phyloP scores from a whole-genome alignment of 2,888 invertebrate species.

The Phyllotreta cruciferae region DNA sequence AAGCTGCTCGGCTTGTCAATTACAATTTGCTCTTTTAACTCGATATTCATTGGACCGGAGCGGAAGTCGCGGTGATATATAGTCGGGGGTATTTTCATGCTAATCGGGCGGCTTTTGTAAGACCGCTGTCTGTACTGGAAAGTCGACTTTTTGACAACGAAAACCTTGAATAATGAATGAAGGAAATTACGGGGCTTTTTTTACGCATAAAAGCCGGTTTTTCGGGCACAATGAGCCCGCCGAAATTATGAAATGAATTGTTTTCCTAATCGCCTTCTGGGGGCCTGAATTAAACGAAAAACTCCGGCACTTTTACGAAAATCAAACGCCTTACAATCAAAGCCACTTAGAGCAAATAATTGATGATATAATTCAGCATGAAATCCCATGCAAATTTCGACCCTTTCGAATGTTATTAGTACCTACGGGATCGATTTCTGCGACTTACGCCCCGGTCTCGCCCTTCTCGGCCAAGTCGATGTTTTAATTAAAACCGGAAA shows the following conservation, averaged over 20 bases:
- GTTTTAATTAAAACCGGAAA: constrained; percentile 9
- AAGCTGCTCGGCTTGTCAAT: constrained; percentile 27
- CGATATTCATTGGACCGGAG: constrained; percentile 25
- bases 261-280: too few relatives aligned
- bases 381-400: constrained; percentile 4
- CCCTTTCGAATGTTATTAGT: constrained; percentile 3
- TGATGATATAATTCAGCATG: too few relatives aligned
- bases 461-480: not conserved
- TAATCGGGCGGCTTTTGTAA: constrained; percentile 4
- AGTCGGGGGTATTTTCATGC: constrained; percentile 15
- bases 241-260: too few relatives aligned
- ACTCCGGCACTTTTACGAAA: too few relatives aligned
- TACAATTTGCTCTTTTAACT: constrained; percentile 31
- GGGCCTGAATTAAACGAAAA: too few relatives aligned
- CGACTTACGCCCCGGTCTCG: not conserved
- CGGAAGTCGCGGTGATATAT: constrained; percentile 8
- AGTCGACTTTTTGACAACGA: not conserved
- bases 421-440: not conserved
- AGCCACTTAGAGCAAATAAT: too few relatives aligned
- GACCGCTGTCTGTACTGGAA: not conserved
- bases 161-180: too few relatives aligned
- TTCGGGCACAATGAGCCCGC: too few relatives aligned
- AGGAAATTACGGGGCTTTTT: too few relatives aligned
- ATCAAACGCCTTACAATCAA: too few relatives aligned
- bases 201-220: too few relatives aligned